Base-by-base conservation (phyloP, 2,888 invertebrate species). In the Invenusta paracnida region DNA sequence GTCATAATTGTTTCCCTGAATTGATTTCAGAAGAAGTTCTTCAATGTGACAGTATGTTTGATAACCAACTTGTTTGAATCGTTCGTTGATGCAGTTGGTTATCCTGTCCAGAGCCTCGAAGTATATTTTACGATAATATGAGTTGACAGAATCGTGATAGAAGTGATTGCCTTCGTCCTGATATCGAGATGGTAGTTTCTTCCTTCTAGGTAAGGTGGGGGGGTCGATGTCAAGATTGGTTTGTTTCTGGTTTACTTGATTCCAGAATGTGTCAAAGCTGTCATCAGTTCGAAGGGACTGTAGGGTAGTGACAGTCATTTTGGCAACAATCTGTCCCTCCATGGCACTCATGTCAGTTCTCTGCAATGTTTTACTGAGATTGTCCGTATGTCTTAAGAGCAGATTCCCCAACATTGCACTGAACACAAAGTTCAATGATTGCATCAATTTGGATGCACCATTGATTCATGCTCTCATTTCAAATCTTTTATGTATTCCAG, bases 401-500 rank as follows among this genome's bases (percentile, higher is more conserved):
- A 73, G 73, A 73, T 73, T 13, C 11, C 73, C 73, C 73, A 73
- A 73, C 73, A 73, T 73, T 73, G 73, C 73, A n/a, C 73, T 23
- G 25, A 73, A 73, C 73, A 73, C 73, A 73, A 73, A 73, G 73
- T 73, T 73, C 2, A 73, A 73, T 73, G 25, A n/a, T 5, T n/a
- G 17, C 73, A 5, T 73, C 25, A 73, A 73, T 73, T 73, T 73
- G 11, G 25, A 73, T 48, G 25, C 25, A 23, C 27, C 73, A 23
- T 73, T 73, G 11, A 73, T 73, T 73, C 27, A 13, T 5, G 73
- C 73, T 73, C 73, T 5, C 73, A 73, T 73, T 23, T n/a, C 73
- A n/a, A 23, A 5, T 73, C 73, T 73, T 5, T 73, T n/a, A 73
- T 73, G 73, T 73, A 73, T 23, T 73, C 17, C 25, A 73, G 25